Evolutionary conservation across 2,888 invertebrate genomes (phyloP).

Genomic region (Julus scanicus): DNA sequence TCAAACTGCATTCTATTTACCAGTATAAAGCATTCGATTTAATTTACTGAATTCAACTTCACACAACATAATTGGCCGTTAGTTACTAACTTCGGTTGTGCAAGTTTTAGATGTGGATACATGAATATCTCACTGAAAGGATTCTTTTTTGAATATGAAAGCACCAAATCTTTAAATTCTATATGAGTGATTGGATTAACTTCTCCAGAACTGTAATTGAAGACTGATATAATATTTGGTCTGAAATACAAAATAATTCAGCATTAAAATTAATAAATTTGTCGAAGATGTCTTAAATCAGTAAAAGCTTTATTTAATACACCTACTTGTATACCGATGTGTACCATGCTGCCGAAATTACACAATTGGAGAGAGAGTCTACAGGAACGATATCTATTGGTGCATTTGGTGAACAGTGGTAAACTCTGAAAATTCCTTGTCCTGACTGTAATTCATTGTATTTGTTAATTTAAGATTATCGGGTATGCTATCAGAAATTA

Average conservation of each 20-base stretch:
- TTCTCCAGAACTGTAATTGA: neutral
- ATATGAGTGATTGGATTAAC: neutral
- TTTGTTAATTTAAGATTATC: neutral
- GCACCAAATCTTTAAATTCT: slow-evolving; percentile 14
- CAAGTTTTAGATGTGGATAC: neutral
- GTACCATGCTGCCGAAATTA: neutral
- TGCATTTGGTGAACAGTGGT: neutral
- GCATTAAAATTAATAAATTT: neutral
- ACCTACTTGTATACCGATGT: neutral
- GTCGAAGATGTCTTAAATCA: neutral
- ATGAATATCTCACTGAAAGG: neutral
- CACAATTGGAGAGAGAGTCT: neutral
- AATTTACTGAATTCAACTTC: neutral
- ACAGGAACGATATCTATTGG: neutral
- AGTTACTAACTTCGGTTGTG: neutral
- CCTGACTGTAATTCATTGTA: neutral
- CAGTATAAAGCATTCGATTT: neutral
- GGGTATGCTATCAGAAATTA: neutral
- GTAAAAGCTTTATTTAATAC: neutral
- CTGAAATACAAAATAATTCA: neutral
- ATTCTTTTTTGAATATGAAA: neutral
- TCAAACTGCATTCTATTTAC: neutral
- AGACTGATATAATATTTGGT: neutral
- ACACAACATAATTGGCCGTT: neutral
- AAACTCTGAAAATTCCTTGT: neutral